phyloP scores from a whole-genome alignment of 2,797 vertebrate species.

The Poecilia picta region DNA sequence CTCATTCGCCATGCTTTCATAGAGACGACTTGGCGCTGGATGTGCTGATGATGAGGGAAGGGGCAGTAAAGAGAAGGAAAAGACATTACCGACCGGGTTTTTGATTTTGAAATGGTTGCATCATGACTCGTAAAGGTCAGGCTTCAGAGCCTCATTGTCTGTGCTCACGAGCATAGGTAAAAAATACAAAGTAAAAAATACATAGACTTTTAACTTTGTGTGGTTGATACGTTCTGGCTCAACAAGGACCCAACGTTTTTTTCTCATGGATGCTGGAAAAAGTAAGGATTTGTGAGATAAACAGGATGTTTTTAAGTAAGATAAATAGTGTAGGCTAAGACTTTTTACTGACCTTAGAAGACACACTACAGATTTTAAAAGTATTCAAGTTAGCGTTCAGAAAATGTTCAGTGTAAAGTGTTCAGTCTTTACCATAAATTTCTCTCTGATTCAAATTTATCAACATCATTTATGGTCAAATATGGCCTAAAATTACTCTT shows the following conservation, averaged over 20 bases:
- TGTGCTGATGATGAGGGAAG: neutral
- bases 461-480: neutral
- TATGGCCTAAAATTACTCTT: neutral
- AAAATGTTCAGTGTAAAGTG: neutral
- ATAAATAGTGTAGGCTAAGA: neutral
- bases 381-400: neutral
- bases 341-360: neutral
- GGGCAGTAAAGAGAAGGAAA: neutral
- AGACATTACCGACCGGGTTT: neutral
- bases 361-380: neutral
- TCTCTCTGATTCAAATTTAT: neutral
- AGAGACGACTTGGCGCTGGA: neutral
- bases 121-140: neutral
- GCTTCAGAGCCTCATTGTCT: neutral
- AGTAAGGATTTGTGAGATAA: neutral
- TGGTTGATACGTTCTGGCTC: neutral
- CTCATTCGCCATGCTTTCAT: neutral
- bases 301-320: neutral
- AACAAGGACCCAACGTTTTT: neutral
- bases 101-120: neutral
- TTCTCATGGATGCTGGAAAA: neutral
- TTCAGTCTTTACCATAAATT: neutral
- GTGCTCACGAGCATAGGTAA: neutral
- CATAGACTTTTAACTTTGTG: neutral
- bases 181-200: neutral